Percentiles rank a stretch among this genome's conserved stretches.
Evolutionary conservation across 2,888 invertebrate genomes (phyloP).

Genomic region (Panzeria rudis): DNA sequence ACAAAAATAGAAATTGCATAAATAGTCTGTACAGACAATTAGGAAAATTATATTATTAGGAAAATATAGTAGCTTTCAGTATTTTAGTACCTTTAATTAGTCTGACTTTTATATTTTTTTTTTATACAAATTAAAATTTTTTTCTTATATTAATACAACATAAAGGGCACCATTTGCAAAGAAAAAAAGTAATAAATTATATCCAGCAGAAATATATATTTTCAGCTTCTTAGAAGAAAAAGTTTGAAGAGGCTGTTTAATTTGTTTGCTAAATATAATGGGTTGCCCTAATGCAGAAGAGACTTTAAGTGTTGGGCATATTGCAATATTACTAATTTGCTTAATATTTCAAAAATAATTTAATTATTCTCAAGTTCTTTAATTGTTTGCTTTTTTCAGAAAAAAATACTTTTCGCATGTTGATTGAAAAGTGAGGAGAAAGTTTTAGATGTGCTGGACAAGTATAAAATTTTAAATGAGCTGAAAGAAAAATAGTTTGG

Average conservation of each 20-base stretch:
- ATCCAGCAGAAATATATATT: not conserved
- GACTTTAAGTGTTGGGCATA: not conserved
- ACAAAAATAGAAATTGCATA: too few relatives aligned
- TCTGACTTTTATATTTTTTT: slow-evolving; percentile 25
- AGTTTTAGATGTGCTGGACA: too few relatives aligned
- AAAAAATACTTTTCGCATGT: too few relatives aligned
- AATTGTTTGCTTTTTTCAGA: too few relatives aligned
- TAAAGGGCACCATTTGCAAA: not conserved
- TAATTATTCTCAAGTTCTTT: too few relatives aligned
- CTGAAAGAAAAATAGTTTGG: too few relatives aligned
- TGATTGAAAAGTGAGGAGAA: too few relatives aligned
- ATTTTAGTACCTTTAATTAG: slow-evolving; percentile 62
- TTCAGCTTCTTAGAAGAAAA: not conserved
- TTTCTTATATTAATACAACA: not conserved
- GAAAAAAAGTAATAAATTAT: not conserved
- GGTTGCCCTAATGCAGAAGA: not conserved
- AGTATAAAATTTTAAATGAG: too few relatives aligned
- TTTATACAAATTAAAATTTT: not conserved
- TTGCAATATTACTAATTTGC: not conserved
- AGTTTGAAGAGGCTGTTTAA: not conserved
- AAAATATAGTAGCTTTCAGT: slow-evolving; percentile 32
- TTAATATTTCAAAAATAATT: too few relatives aligned
- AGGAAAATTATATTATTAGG: not conserved
- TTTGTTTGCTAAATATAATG: slow-evolving; percentile 16
- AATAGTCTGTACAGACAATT: too few relatives aligned